phyloP scores from a whole-genome alignment of 2,888 invertebrate genomes.

The Drosophila hamatofila region DNA sequence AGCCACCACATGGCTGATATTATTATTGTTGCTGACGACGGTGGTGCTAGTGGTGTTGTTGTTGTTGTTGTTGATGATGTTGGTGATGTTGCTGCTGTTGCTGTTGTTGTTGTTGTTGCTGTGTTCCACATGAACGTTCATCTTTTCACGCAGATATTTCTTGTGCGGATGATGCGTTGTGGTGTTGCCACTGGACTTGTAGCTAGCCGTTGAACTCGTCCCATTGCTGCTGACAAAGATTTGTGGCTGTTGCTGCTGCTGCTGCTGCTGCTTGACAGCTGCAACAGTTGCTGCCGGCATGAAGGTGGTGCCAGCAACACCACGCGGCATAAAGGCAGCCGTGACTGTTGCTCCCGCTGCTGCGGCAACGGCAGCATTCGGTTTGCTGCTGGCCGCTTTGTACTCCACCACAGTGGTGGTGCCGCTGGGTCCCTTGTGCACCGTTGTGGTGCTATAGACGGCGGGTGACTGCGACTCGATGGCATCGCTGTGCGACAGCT shows the following conservation, averaged over 20 bases:
- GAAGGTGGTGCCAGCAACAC: conserved; percentile 33
- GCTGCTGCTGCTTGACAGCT: conserved; percentile 48
- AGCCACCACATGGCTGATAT: conserved; percentile 58
- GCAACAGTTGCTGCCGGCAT: conserved; percentile 41
- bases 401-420: conserved; percentile 85
- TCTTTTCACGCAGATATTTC: conserved; percentile 85
- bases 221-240: conserved; percentile 68
- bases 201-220: conserved; percentile 33
- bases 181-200: conserved; percentile 61
- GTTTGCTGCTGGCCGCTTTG: conserved; percentile 80
- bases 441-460: conserved; percentile 83
- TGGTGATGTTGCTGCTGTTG: conserved; percentile 42
- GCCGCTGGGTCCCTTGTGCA: conserved; percentile 85
- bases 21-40: conserved; percentile 21
- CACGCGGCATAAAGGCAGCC: conserved; percentile 40
- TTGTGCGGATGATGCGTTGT: conserved; percentile 85
- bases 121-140: conserved; percentile 84
- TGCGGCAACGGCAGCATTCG: conserved; percentile 49
- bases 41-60: conserved; percentile 2
- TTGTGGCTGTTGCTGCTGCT: conserved; percentile 44
- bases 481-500: conserved; percentile 47
- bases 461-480: conserved; percentile 43
- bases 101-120: conserved; percentile 51
- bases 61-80: neutral
- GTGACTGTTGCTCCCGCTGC: conserved; percentile 18